Evolutionary conservation across 2,113 vertebrate genomes (phyloP).

Genomic region (Cyanoramphus novaezelandiae): DNA sequence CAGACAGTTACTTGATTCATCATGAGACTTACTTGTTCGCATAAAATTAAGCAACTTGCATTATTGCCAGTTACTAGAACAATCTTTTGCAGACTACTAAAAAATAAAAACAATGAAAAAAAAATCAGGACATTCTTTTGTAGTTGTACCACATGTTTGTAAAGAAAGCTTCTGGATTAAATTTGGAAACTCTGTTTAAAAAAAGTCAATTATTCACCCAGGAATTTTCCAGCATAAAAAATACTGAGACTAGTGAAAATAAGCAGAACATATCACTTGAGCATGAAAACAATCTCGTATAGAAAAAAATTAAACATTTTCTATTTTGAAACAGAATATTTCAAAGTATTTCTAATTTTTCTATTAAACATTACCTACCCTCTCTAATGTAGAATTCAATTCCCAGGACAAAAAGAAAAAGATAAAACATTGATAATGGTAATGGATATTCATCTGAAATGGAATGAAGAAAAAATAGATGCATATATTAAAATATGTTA

Average conservation of each 20-base stretch:
- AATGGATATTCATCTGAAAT: slow-evolving; percentile 74
- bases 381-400: slow-evolving; percentile 69
- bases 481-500: slow-evolving; percentile 63
- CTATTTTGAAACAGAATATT: not conserved
- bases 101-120: not conserved
- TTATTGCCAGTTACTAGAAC: not conserved
- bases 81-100: not conserved
- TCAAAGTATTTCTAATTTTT: slow-evolving; percentile 60
- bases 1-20: not conserved
- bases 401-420: slow-evolving; percentile 49
- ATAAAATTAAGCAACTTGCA: not conserved
- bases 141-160: not conserved
- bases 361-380: slow-evolving; percentile 59
- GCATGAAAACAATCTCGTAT: slow-evolving; percentile 26
- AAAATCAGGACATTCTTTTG: not conserved
- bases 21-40: not conserved
- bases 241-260: not conserved
- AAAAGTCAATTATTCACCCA: not conserved
- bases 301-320: not conserved
- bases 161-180: not conserved
- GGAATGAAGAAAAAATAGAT: slow-evolving; percentile 57
- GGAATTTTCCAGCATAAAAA: slow-evolving; percentile 10
- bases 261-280: slow-evolving; percentile 20
- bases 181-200: not conserved
- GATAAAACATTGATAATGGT: slow-evolving; percentile 65